A percentile compares a stretch with the other conserved stretches of the same genome.
Evolutionary conservation across 2,113 vertebrate genomes (phyloP).

Genomic region (Labeo rohita): DNA sequence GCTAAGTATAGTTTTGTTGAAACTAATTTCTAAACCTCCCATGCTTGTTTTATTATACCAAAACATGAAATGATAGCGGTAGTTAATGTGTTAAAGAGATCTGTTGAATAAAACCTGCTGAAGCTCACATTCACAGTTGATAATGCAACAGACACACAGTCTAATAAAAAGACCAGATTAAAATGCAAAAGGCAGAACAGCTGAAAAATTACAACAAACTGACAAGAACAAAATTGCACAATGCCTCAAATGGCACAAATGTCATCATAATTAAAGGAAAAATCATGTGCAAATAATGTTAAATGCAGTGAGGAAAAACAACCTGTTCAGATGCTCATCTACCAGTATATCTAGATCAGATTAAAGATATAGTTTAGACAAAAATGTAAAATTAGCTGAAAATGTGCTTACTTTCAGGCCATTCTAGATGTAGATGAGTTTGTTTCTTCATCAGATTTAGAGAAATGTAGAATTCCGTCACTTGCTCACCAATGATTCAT

Average conservation of each 20-base stretch:
- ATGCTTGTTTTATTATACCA: not conserved
- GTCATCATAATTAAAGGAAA: not conserved
- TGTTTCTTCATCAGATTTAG: too few species aligned
- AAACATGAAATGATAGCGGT: not conserved
- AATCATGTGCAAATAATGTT: not conserved
- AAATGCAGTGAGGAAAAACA: not conserved
- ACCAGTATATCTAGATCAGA: not conserved
- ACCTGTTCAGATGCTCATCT: not conserved
- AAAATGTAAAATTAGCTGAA: too few species aligned
- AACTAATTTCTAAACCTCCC: not conserved
- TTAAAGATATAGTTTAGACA: not conserved
- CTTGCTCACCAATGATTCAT: too few species aligned
- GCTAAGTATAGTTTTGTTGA: slow-evolving; percentile 23
- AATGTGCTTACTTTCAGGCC: too few species aligned
- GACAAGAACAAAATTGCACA: not conserved
- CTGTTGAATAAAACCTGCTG: not conserved
- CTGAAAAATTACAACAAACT: not conserved
- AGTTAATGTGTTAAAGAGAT: not conserved
- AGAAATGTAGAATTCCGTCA: too few species aligned
- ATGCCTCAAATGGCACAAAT: not conserved
- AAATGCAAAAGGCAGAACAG: not conserved
- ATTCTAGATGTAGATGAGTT: too few species aligned
- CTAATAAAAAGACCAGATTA: not conserved
- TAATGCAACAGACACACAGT: not conserved
- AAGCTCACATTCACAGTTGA: not conserved